phyloP scores from a whole-genome alignment of 2,797 vertebrate species.

The Tympanoctomys barrerae region DNA sequence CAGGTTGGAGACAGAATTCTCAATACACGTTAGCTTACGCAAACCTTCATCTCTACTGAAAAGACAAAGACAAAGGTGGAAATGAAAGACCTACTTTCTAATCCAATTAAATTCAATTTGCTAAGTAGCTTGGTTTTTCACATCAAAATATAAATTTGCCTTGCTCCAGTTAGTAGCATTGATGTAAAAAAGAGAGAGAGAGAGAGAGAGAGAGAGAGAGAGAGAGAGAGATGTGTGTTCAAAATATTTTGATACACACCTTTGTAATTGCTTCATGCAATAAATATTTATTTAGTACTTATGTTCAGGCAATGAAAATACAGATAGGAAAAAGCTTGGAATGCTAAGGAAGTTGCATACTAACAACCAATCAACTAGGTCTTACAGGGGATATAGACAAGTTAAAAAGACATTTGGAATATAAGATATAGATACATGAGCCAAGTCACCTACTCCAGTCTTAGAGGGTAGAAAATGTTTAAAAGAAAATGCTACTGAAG shows the following conservation, averaged over 20 bases:
- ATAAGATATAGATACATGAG: neutral
- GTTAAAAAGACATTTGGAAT: neutral
- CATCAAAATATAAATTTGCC: slow-evolving; percentile 14
- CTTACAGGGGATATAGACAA: neutral
- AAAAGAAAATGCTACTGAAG: neutral
- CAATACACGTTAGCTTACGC: neutral
- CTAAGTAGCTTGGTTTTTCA: slow-evolving; percentile 9
- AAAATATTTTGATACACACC: slow-evolving; percentile 21
- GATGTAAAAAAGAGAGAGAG: neutral
- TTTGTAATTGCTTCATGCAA: neutral
- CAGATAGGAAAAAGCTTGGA: neutral
- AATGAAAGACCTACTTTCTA: slow-evolving; percentile 57
- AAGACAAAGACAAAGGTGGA: slow-evolving; percentile 28
- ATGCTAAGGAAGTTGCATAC: neutral
- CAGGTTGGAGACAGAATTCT: neutral
- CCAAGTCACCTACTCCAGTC: neutral
- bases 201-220: too few relatives aligned
- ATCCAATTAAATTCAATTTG: slow-evolving; percentile 50
- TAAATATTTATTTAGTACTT: slow-evolving; percentile 19
- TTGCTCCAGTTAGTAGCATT: neutral
- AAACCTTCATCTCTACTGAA: slow-evolving; percentile 17
- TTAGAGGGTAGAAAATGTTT: neutral
- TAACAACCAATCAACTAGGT: neutral
- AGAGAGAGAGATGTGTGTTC: neutral
- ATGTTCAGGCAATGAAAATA: neutral